phyloP scores from a whole-genome alignment of 2,113 vertebrate species.

The Equus quagga region DNA sequence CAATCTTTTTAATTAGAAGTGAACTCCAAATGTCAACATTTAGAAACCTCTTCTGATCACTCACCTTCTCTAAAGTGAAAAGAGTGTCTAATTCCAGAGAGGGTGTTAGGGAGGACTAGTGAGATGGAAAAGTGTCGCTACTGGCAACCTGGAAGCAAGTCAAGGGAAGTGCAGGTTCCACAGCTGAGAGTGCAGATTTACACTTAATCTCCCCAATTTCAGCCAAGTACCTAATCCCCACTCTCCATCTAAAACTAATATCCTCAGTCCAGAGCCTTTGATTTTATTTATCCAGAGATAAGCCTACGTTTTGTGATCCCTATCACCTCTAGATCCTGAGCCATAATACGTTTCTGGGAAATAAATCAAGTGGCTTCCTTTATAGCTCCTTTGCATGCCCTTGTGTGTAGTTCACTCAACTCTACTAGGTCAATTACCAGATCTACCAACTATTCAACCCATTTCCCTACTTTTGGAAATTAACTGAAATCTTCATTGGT shows the following conservation, averaged over 20 bases:
- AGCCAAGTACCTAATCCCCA: neutral
- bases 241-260: neutral
- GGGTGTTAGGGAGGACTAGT: neutral
- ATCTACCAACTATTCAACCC: neutral
- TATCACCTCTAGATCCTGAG: neutral
- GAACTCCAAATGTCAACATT: neutral
- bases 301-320: neutral
- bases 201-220: neutral
- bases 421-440: neutral
- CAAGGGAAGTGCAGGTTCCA: neutral
- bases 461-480: neutral
- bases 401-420: neutral
- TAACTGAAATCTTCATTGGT: neutral
- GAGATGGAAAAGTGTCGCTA: neutral
- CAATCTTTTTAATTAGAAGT: slow-evolving; percentile 16
- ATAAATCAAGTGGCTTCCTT: neutral
- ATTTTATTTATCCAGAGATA: neutral
- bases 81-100: neutral
- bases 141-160: neutral
- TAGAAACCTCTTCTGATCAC: neutral
- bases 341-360: neutral
- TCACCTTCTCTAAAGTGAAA: neutral
- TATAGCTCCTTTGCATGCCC: neutral
- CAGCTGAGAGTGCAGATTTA: neutral
- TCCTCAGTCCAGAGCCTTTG: neutral